These are phyloP conservation scores for Cenopis cana DNA, from an alignment of 2,888 invertebrate species.

Conservation along the genomic window DNA sequence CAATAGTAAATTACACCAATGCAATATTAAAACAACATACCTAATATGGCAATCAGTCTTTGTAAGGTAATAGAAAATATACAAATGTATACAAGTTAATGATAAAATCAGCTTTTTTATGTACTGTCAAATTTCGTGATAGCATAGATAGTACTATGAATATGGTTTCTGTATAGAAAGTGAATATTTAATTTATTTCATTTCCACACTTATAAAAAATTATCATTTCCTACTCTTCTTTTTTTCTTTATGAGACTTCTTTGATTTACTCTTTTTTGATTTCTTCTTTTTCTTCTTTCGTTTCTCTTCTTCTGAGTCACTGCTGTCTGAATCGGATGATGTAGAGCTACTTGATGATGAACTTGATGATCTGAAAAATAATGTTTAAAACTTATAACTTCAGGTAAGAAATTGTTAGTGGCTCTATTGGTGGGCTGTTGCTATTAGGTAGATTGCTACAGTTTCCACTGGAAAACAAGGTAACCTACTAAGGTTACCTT, in stretches of 20 bases:
- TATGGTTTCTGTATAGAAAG: too few species aligned
- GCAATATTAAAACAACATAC: not conserved
- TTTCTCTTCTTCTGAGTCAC: slow-evolving; percentile 59
- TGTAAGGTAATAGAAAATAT: not conserved
- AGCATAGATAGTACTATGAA: too few species aligned
- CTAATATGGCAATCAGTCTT: slow-evolving; percentile 5
- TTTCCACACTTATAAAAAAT: not conserved
- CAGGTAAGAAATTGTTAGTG: too few species aligned
- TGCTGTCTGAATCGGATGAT: slow-evolving; percentile 58
- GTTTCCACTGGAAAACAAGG: too few species aligned
- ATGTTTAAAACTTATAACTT: too few species aligned
- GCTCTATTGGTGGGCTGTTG: too few species aligned
- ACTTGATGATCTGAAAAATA: slow-evolving; percentile 64
- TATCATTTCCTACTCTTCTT: slow-evolving; percentile 65
- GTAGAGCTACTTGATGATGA: slow-evolving; percentile 60
- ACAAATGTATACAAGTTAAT: not conserved
- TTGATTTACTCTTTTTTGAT: slow-evolving; percentile 63
- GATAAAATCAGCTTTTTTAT: not conserved
- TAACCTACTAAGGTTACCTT: too few species aligned
- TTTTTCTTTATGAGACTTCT: slow-evolving; percentile 65
- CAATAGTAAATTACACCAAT: not conserved
- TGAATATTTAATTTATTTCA: too few species aligned
- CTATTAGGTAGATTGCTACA: not conserved
- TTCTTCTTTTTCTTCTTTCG: slow-evolving; percentile 58
- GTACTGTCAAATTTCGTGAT: too few species aligned